phyloP scores from a whole-genome alignment of 2,113 vertebrate genomes.

The Gorsachius goisagi region DNA sequence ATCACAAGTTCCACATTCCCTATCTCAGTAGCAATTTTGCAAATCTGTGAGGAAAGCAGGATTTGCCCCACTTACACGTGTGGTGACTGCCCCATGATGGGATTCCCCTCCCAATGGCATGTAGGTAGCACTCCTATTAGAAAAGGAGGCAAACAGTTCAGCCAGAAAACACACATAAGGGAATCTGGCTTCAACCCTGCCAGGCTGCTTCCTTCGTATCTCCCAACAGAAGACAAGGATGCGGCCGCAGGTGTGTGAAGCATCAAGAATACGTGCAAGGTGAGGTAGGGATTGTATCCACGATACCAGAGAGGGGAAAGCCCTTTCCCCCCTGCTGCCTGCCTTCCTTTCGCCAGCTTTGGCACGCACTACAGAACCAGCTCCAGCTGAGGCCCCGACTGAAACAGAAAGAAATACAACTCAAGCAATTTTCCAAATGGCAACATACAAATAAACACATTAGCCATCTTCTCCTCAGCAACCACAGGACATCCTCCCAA shows the following conservation, averaged over 20 bases:
- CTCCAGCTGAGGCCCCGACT: not conserved
- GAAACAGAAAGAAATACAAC: not conserved
- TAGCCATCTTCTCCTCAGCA: not conserved
- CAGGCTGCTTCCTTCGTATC: not conserved
- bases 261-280: not conserved
- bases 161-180: not conserved
- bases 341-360: not conserved
- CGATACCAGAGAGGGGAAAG: not conserved
- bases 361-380: not conserved
- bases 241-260: not conserved
- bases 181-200: not conserved
- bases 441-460: slow-evolving; percentile 29
- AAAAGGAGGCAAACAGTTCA: not conserved
- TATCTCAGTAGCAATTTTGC: not conserved
- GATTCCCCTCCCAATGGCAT: not conserved
- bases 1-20: not conserved
- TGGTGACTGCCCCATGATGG: too few relatives aligned
- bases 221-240: not conserved
- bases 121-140: not conserved
- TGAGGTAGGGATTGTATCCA: not conserved
- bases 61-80: not conserved
- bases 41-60: not conserved
- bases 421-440: slow-evolving; percentile 1
- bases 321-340: not conserved
- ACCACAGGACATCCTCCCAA: slow-evolving; percentile 23